Conservation (phyloP, 2,888 invertebrate species). For the Embidobia sp. region DNA sequence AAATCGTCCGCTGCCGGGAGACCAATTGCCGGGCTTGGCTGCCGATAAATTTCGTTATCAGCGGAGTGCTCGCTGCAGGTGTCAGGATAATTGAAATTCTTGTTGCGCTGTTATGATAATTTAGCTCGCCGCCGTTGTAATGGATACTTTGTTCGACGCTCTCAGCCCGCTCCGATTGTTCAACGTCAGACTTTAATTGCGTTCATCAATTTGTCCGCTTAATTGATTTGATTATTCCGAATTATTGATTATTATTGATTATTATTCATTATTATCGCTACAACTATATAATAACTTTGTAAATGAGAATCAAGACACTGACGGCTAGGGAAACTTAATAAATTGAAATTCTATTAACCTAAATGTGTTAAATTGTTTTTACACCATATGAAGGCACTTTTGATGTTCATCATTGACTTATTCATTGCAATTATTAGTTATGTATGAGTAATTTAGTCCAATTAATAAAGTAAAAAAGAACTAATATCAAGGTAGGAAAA, state of each 20-base stretch:
- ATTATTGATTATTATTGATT: slow-evolving; percentile 63
- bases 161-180: slow-evolving; percentile 11
- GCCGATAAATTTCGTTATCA: slow-evolving; percentile 29
- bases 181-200: slow-evolving; percentile 32
- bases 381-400: too few relatives aligned
- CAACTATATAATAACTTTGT: slow-evolving; percentile 78
- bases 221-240: slow-evolving; percentile 32
- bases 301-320: slow-evolving; percentile 80
- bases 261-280: slow-evolving; percentile 72
- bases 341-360: slow-evolving; percentile 80
- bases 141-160: slow-evolving; percentile 35
- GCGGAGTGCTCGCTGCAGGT: slow-evolving; percentile 22
- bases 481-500: too few relatives aligned
- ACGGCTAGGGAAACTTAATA: slow-evolving; percentile 79
- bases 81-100: slow-evolving; percentile 53
- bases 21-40: slow-evolving; percentile 16
- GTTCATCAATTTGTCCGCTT: slow-evolving; percentile 23
- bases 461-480: too few relatives aligned
- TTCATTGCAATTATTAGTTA: too few relatives aligned
- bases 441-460: too few relatives aligned
- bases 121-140: slow-evolving; percentile 30
- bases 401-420: too few relatives aligned
- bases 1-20: not conserved
- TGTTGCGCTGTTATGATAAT: slow-evolving; percentile 55
- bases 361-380: slow-evolving; percentile 69